Percentiles rank a stretch among this genome's conserved stretches.
phyloP scores from a whole-genome alignment of 2,888 invertebrate genomes.

The Drosophila demipolita region DNA sequence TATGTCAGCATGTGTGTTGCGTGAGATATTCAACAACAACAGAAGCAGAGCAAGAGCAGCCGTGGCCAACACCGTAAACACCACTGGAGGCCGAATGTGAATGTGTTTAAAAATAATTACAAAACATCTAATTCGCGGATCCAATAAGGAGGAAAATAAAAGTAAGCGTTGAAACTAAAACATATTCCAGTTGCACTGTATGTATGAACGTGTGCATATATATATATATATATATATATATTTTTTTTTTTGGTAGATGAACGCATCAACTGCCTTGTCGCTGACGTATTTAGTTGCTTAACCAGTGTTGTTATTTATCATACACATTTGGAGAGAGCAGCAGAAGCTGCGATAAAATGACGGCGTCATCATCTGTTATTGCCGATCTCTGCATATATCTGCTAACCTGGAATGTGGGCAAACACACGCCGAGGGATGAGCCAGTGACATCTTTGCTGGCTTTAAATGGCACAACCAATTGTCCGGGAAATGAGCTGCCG shows the following conservation, averaged over 20 bases:
- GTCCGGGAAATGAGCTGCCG: constrained; percentile 88
- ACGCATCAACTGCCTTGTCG: constrained; percentile 30
- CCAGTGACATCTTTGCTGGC: constrained; percentile 89
- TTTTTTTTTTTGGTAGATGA: constrained; percentile 15
- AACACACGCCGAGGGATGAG: constrained; percentile 90
- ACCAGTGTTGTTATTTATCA: constrained; percentile 46
- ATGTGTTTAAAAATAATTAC: constrained; percentile 55
- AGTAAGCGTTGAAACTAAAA: neutral
- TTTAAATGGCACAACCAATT: constrained; percentile 87
- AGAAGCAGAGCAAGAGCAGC: constrained; percentile 1
- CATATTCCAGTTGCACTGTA: neutral
- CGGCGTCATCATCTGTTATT: constrained; percentile 56
- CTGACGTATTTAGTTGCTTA: constrained; percentile 55
- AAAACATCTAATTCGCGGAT: constrained; percentile 31
- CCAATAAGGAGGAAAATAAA: constrained; percentile 39
- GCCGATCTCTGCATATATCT: constrained; percentile 88
- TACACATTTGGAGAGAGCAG: constrained; percentile 29
- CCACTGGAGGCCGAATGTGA: constrained; percentile 8
- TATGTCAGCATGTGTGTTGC: constrained; percentile 10
- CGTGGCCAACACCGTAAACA: neutral
- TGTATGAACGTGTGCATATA: neutral
- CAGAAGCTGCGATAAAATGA: constrained; percentile 48
- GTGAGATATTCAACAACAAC: constrained; percentile 18
- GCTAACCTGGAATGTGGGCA: constrained; percentile 96
- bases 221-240: neutral